These are phyloP conservation scores for Drosophila saltans DNA, from an alignment of 1,140 invertebrate species.

Conservation along the genomic window DNA sequence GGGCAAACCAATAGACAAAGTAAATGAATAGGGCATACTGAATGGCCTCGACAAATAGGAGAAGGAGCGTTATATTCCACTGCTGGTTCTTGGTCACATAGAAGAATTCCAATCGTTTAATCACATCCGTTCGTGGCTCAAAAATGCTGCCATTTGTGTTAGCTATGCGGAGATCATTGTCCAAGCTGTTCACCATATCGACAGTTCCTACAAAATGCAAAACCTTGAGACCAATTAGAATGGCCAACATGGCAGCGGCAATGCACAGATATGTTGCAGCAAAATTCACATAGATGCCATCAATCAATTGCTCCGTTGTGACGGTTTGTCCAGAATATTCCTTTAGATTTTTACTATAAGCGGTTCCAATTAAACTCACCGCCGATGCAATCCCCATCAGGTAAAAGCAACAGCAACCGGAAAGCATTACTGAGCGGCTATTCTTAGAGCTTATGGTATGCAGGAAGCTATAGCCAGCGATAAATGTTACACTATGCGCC, in stretches of 20 bases:
- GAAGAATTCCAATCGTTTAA: conserved; percentile 76
- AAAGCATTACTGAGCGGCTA: conserved; percentile 61
- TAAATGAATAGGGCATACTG: conserved; percentile 77
- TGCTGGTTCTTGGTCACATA: conserved; percentile 79
- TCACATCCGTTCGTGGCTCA: conserved; percentile 64
- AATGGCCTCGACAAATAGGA: conserved; percentile 72
- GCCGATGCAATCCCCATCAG: conserved; percentile 71
- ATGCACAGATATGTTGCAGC: conserved; percentile 71
- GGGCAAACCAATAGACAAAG: conserved; percentile 72
- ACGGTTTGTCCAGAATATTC: conserved; percentile 40
- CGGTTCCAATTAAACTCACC: conserved; percentile 62
- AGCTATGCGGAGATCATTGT: conserved; percentile 74
- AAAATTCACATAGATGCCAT: conserved; percentile 75
- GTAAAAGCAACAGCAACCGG: conserved; percentile 69
- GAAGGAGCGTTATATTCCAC: conserved; percentile 69
- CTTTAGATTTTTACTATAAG: conserved; percentile 59
- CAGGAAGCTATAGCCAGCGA: conserved; percentile 74
- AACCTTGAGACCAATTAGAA: conserved; percentile 72
- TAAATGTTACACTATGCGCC: conserved; percentile 72
- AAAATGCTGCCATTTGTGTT: conserved; percentile 77
- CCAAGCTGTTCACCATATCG: conserved; percentile 69
- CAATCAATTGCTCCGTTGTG: conserved; percentile 52
- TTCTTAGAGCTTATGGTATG: conserved; percentile 64
- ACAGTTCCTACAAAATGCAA: conserved; percentile 67
- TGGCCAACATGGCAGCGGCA: conserved; percentile 51